These are phyloP conservation scores for Chaitophorus viminalis DNA, from an alignment of 2,888 invertebrate species.

Conservation along the genomic window DNA sequence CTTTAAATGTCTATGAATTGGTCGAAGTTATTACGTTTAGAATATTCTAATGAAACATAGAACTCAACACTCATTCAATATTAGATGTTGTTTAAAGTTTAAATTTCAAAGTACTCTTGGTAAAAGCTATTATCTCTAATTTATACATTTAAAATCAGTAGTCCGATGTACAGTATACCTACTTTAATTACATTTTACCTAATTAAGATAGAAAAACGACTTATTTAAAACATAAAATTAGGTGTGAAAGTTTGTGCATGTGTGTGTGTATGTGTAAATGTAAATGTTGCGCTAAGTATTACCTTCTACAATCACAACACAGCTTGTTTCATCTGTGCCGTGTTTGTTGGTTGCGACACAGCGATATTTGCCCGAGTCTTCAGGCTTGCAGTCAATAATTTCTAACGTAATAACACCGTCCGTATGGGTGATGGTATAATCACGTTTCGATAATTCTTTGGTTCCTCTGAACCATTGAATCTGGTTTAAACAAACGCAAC, in stretches of 20 bases:
- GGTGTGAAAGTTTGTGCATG: neutral
- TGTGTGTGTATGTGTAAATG: neutral
- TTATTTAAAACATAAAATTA: neutral
- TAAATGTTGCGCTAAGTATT: slow-evolving; percentile 63
- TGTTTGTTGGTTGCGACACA: slow-evolving; percentile 94
- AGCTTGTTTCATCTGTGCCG: slow-evolving; percentile 94
- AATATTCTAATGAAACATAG: too few species aligned
- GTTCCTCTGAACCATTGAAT: slow-evolving; percentile 83
- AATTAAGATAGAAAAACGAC: neutral
- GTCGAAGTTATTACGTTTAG: too few species aligned
- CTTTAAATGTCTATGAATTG: too few species aligned
- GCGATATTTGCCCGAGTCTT: slow-evolving; percentile 95
- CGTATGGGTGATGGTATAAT: slow-evolving; percentile 88
- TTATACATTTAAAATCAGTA: too few species aligned
- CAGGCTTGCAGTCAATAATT: slow-evolving; percentile 91
- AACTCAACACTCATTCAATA: too few species aligned
- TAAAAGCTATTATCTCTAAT: too few species aligned
- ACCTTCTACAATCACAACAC: slow-evolving; percentile 96
- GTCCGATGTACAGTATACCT: neutral
- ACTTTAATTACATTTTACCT: neutral
- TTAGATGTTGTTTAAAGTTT: too few species aligned
- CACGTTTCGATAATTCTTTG: slow-evolving; percentile 87
- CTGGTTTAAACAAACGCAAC: slow-evolving; percentile 65
- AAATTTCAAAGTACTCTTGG: too few species aligned
- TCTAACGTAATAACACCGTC: slow-evolving; percentile 98